Conservation (phyloP, 2,113 vertebrate species). For the Hydrochoerus hydrochaeris region DNA sequence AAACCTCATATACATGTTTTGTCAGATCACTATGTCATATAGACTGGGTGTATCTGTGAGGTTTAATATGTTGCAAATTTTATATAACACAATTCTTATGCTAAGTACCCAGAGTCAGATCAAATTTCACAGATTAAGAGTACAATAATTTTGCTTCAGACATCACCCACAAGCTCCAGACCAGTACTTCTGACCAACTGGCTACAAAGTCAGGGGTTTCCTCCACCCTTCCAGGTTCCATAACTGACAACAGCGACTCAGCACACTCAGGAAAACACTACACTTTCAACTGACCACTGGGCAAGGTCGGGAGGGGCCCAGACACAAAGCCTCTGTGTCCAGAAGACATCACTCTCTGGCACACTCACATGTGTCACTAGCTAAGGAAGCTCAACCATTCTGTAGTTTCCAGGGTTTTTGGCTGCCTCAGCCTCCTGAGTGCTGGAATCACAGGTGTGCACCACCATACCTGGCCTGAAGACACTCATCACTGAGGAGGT, state of each 20-base stretch:
- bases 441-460: no score
- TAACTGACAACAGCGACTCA: background rate
- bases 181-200: background rate
- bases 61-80: background rate
- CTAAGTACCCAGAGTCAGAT: background rate
- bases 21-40: conserved; percentile 5
- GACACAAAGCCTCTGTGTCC: background rate
- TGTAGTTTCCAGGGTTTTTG: background rate
- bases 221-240: background rate
- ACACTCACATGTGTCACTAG: background rate
- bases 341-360: background rate
- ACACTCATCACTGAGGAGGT: background rate
- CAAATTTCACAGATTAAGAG: background rate
- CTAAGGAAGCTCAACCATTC: background rate
- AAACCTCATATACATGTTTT: background rate
- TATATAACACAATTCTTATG: background rate
- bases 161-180: background rate
- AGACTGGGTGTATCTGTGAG: background rate
- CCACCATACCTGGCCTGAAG: background rate
- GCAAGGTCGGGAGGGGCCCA: background rate
- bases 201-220: background rate
- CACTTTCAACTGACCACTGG: background rate
- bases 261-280: background rate
- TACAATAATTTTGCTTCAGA: background rate
- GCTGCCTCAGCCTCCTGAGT: background rate